Conservation (phyloP, 2,113 vertebrate species). For the Nansenia antarctica region DNA sequence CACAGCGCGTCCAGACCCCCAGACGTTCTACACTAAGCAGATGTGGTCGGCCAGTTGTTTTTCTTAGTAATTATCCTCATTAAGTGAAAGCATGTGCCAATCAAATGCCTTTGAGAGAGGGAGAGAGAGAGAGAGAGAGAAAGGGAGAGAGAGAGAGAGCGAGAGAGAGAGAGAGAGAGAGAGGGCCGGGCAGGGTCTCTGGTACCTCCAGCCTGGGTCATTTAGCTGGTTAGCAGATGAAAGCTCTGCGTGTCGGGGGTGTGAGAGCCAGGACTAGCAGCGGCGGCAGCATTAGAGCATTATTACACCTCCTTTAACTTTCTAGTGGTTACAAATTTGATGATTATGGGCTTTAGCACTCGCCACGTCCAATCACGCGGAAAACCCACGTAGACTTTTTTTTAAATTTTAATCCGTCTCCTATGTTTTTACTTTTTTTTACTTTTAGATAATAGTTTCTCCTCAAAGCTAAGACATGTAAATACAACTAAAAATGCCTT, state of each 20-base stretch:
- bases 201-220: no score
- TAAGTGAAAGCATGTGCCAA: conserved; percentile 97
- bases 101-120: conserved; percentile 87
- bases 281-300: conserved; percentile 46
- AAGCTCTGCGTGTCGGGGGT: no score
- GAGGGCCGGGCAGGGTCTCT: neutral
- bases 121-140: conserved; percentile 62
- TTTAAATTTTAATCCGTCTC: conserved; percentile 5
- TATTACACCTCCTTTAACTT: conserved; percentile 60
- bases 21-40: conserved; percentile 86
- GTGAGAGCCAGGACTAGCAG: conserved; percentile 25
- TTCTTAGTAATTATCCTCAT: conserved; percentile 98
- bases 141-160: conserved; percentile 52
- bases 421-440: conserved; percentile 4
- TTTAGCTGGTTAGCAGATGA: no score
- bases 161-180: conserved; percentile 33
- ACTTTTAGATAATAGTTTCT: neutral
- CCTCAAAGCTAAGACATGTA: no score
- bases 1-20: conserved; percentile 27
- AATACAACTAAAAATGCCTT: no score
- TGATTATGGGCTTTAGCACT: conserved; percentile 64
- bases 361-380: conserved; percentile 51
- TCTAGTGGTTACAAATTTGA: conserved; percentile 65
- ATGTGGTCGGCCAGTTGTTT: conserved; percentile 89
- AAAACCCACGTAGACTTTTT: conserved; percentile 18